A percentile compares a stretch with the other conserved stretches of the same genome.
phyloP scores from a whole-genome alignment of 1,140 invertebrate species.

The Diachasmimorpha longicaudata region DNA sequence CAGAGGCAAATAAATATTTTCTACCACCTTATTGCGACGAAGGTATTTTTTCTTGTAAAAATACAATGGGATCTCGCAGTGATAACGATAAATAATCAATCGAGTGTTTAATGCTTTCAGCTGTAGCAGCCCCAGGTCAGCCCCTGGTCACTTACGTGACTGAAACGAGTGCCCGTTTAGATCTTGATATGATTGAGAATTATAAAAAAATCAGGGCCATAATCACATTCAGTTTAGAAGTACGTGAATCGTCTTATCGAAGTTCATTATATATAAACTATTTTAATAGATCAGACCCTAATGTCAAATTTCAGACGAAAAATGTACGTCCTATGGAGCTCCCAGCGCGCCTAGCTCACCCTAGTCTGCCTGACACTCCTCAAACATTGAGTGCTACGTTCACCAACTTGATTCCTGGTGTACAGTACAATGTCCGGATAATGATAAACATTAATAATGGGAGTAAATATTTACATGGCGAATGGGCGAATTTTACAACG shows the following conservation, averaged over 20 bases:
- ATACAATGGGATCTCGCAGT: not conserved
- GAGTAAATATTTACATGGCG: not conserved
- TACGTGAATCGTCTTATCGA: not conserved
- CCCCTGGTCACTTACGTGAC: not conserved
- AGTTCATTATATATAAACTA: too few relatives aligned
- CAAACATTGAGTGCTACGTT: not conserved
- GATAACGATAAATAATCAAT: not conserved
- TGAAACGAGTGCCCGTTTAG: not conserved
- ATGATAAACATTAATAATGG: not conserved
- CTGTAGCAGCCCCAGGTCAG: not conserved
- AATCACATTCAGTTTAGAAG: not conserved
- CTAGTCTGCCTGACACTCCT: not conserved
- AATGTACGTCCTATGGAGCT: not conserved
- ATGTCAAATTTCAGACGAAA: not conserved
- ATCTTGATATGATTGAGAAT: not conserved
- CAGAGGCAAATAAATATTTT: not conserved
- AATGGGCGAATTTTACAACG: conserved; percentile 15
- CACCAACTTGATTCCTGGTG: not conserved
- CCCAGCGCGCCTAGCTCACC: not conserved
- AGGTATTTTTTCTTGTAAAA: conserved; percentile 23
- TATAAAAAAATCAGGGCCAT: not conserved
- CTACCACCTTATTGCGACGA: conserved; percentile 31
- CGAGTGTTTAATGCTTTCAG: not conserved
- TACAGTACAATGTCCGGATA: not conserved
- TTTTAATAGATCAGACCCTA: too few relatives aligned